A percentile compares a stretch with the other conserved stretches of the same genome.
phyloP scores from a whole-genome alignment of 92 coral and sea anemone species.

The Epizoanthus fatuus region DNA sequence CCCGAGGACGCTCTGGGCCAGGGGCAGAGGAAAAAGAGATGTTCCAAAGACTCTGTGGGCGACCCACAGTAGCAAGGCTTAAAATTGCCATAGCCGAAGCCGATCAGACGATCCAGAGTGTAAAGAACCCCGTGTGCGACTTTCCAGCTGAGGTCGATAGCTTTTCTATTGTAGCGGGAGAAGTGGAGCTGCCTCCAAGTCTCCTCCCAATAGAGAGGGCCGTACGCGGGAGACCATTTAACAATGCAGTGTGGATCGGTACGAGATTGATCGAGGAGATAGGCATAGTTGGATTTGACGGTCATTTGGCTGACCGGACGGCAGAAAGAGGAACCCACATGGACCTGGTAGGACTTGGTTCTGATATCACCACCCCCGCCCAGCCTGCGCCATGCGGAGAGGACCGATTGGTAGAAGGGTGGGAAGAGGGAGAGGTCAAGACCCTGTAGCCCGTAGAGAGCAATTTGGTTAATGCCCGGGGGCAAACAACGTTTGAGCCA shows the following conservation, averaged over 20 bases:
- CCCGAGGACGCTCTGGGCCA: slow-evolving; percentile 2
- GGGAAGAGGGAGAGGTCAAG: too few species aligned
- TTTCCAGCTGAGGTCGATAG: slow-evolving; percentile 27
- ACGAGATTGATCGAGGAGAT: background rate
- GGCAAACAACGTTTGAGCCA: background rate
- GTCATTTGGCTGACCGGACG: too few species aligned
- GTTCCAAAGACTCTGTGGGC: too few species aligned
- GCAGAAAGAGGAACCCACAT: too few species aligned
- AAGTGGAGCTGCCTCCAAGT: background rate
- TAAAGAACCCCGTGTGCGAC: background rate
- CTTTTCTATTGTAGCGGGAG: background rate
- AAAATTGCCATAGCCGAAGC: too few species aligned
- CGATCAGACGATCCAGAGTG: too few species aligned
- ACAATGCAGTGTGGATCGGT: background rate
- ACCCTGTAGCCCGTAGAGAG: too few species aligned
- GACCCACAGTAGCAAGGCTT: too few species aligned
- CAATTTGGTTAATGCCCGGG: too few species aligned
- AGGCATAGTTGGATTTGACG: background rate
- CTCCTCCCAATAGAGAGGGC: slow-evolving; percentile 21
- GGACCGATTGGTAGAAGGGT: too few species aligned
- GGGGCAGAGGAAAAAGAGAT: background rate
- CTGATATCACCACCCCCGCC: too few species aligned
- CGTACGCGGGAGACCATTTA: background rate
- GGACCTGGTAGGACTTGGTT: too few species aligned
- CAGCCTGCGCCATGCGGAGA: background rate